These are phyloP conservation scores for Tamandua tetradactyla DNA, from an alignment of 2,797 vertebrate species.

Conservation along the genomic window DNA sequence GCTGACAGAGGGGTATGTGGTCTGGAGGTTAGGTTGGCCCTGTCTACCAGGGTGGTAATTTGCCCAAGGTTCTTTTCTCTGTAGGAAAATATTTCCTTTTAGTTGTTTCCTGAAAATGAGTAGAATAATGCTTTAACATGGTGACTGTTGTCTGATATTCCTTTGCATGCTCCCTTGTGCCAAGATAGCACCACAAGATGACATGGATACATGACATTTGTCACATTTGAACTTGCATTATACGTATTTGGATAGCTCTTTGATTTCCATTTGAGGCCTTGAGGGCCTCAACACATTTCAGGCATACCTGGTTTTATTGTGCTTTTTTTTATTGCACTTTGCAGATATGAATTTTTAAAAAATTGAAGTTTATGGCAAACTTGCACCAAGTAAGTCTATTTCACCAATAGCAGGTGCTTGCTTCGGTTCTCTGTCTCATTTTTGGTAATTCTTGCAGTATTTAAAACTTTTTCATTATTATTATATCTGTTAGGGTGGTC, in stretches of 20 bases:
- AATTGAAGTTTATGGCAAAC: no score
- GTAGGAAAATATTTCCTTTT: not conserved
- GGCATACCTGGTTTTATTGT: no score
- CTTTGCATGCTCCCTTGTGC: not conserved
- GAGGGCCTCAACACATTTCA: not conserved
- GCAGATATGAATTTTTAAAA: no score
- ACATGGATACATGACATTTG: not conserved
- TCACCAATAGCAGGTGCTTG: no score
- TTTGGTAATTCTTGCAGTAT: no score
- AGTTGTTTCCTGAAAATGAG: slow-evolving; percentile 18
- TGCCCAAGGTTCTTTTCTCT: no score
- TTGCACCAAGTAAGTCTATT: no score
- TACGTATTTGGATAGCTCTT: not conserved
- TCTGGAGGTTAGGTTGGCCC: not conserved
- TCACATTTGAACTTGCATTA: not conserved
- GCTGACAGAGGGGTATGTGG: not conserved
- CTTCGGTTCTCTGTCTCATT: no score
- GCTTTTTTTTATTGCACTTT: no score
- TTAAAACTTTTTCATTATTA: no score
- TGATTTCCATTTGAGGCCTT: not conserved
- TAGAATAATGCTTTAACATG: not conserved
- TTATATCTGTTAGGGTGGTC: no score
- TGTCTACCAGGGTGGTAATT: not conserved
- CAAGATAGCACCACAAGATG: not conserved
- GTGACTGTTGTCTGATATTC: not conserved